These are phyloP conservation scores for Calameuta pallipes DNA, from an alignment of 2,888 invertebrate genomes.

Conservation along the genomic window DNA sequence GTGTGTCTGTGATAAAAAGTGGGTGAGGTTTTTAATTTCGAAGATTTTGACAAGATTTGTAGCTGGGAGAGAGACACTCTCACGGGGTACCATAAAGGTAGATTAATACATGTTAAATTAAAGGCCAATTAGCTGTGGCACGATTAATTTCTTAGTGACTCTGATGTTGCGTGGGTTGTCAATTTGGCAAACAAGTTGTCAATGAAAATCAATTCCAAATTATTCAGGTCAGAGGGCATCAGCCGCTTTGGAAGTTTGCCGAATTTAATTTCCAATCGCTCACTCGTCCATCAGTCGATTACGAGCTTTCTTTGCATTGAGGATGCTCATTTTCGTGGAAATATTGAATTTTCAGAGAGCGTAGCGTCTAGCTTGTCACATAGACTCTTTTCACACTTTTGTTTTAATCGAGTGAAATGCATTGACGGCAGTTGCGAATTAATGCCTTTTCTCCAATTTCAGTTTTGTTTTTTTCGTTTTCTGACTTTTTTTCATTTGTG, in stretches of 20 bases:
- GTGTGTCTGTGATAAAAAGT: conserved; percentile 45
- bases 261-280: conserved; percentile 48
- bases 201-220: conserved; percentile 61
- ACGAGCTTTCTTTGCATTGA: neutral
- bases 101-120: neutral
- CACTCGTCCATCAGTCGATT: conserved; percentile 25
- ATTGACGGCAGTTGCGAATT: neutral
- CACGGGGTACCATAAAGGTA: neutral
- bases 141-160: neutral
- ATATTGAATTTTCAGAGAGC: neutral
- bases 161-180: conserved; percentile 28
- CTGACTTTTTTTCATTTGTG: neutral
- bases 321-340: neutral
- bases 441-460: neutral
- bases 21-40: conserved; percentile 43
- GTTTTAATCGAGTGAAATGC: neutral
- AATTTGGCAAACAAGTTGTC: conserved; percentile 54
- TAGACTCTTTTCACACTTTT: neutral
- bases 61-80: neutral
- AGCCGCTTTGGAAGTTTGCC: conserved; percentile 58
- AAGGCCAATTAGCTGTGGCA: neutral
- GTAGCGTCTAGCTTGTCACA: neutral
- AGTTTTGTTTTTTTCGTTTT: neutral
- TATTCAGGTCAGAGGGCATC: conserved; percentile 60
- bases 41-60: conserved; percentile 2